These are phyloP conservation scores for Clusia tigrina DNA, from an alignment of 2,888 invertebrate species.

Conservation along the genomic window DNA sequence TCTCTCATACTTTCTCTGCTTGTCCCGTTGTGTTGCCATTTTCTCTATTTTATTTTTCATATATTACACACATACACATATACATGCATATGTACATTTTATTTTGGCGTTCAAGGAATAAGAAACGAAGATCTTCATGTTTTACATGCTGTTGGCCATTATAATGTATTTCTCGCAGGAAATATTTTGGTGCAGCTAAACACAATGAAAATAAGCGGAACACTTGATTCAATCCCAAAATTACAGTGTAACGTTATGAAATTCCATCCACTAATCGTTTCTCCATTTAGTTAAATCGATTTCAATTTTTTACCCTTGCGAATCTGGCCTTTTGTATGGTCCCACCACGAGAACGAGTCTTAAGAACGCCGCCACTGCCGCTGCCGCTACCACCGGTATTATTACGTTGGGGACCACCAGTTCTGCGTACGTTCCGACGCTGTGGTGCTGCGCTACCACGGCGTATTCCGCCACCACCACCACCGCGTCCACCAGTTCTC, in stretches of 20 bases:
- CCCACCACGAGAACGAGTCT: constrained; percentile 75
- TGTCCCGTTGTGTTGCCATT: constrained; percentile 14
- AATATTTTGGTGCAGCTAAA: too few relatives aligned
- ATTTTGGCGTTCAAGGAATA: too few relatives aligned
- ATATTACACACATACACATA: too few relatives aligned
- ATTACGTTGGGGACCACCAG: constrained; percentile 64
- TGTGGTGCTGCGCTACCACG: constrained; percentile 65
- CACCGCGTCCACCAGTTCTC: constrained; percentile 70
- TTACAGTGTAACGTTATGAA: constrained; percentile 3
- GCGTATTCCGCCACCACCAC: constrained; percentile 63
- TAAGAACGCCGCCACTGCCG: constrained; percentile 68
- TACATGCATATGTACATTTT: too few relatives aligned
- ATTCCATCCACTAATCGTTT: constrained; percentile 16
- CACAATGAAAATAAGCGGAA: constrained; percentile 1
- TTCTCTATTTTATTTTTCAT: not conserved
- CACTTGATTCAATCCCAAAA: not conserved
- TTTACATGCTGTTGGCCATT: too few relatives aligned
- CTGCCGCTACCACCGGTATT: constrained; percentile 58
- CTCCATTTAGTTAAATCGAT: constrained; percentile 18
- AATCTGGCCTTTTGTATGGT: constrained; percentile 68
- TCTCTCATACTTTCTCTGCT: not conserved
- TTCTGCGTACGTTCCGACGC: constrained; percentile 67
- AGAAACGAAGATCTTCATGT: too few relatives aligned
- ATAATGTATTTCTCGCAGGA: too few relatives aligned
- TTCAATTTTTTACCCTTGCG: constrained; percentile 60